Base-by-base conservation (phyloP, 2,113 vertebrate genomes). In the Plecotus auritus region DNA sequence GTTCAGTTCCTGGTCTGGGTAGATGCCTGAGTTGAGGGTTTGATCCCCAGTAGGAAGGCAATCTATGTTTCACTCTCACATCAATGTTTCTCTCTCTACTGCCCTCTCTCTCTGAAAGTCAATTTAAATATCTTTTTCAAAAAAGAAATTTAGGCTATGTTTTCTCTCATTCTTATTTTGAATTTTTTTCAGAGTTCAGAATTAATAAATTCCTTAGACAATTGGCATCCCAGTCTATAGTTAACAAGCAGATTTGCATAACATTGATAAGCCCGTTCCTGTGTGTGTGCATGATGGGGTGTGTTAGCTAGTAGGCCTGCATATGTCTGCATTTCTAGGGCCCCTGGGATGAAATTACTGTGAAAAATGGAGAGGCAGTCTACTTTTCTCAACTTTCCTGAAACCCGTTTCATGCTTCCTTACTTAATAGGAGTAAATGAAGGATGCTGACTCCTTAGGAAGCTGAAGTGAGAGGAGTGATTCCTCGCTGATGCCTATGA, bases 361-460 rank as follows among this genome's bases (percentile, higher is more conserved):
- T 61, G 84, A 94, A 96, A 94, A 91, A 89, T 93, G 93, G 64
- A 35, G 23, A 93, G 51, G 42, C 70, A 76, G 86, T 61, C 83
- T 91, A 76, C 94, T 91, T 96, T 93, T 91, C 96, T 93, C 86
- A 76, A 80, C 78, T 86, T 95, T 78, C 93, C 56, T 0, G 10
- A 91, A 92, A 70, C 42, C 49, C 49, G 69, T 84, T 96, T 96
- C 91, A 86, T 4, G 11, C 89, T 28, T 89, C 95, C 84, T 97
- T 95, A 76, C 94, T 89, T 96, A 96, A 94, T 87, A 81, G 86
- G 83, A 93, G 74, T 69, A 61, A 80, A 45, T 45, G 93, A 90
- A 91, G 95, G 93, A 45, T 51, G 93, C 91, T 93, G 96, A 96
- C 89, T 96, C 96, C 89, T 96, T 76, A 96, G 73, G 89, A 76